These are phyloP conservation scores for Noctua janthe DNA, from an alignment of 2,888 invertebrate genomes.

Conservation along the genomic window DNA sequence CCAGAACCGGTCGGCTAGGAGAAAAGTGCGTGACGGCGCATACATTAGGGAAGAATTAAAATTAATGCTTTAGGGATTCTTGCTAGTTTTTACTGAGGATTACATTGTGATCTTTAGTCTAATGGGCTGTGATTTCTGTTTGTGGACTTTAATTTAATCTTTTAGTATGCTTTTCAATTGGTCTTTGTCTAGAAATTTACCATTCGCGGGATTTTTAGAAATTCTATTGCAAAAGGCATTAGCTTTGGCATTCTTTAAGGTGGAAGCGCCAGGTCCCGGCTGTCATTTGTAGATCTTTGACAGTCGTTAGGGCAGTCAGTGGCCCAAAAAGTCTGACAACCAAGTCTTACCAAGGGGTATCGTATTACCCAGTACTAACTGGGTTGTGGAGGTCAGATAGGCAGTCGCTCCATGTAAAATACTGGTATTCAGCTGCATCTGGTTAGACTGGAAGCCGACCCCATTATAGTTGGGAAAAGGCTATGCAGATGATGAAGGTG, in stretches of 20 bases:
- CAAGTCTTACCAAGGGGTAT: too few relatives aligned
- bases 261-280: too few relatives aligned
- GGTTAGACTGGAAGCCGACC: too few relatives aligned
- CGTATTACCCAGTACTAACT: too few relatives aligned
- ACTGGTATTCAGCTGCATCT: too few relatives aligned
- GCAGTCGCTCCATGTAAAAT: too few relatives aligned
- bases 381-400: too few relatives aligned
- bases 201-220: not conserved
- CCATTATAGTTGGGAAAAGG: too few relatives aligned
- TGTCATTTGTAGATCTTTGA: too few relatives aligned
- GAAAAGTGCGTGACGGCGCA: conserved; percentile 53
- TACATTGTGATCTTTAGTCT: conserved; percentile 17
- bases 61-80: conserved; percentile 39
- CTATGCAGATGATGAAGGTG: too few relatives aligned
- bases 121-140: conserved; percentile 13
- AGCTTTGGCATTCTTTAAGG: not conserved
- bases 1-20: not conserved
- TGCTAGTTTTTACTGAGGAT: conserved; percentile 34
- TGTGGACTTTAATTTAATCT: not conserved
- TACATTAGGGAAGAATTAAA: conserved; percentile 54
- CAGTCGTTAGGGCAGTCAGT: too few relatives aligned
- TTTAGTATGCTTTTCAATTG: not conserved
- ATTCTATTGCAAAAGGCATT: not conserved
- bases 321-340: too few relatives aligned
- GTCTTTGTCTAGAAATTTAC: not conserved